Evolutionary conservation across 2,113 vertebrate species (phyloP), one percentile per base, ranked within the genome.

Genomic region (Hemicordylus capensis): DNA sequence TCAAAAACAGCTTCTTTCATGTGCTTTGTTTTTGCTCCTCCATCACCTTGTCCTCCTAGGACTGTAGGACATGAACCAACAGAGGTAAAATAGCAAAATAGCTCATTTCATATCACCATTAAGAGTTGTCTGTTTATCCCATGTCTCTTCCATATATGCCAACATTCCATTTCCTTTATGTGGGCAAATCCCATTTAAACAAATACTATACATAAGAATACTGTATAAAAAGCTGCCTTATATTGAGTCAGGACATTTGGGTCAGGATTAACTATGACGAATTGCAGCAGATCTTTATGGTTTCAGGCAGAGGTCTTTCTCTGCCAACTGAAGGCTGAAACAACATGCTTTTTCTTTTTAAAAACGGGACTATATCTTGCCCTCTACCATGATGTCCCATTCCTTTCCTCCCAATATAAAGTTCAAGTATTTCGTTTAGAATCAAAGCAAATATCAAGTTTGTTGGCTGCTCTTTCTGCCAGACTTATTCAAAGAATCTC

Each of bases 1-100:
- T 96, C 93, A 93, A 98, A 99, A 10, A 96, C 19, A 0, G 97
- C 96, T 89, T 98, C 98, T 93, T 97, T 99, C 91, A 97, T 92
- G 92, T 97, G 95, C 76, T 95, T 97, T 85, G 89, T 96, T 90
- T 95, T 96, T 58, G 89, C 73, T 44, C 69, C 91, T 82, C 88
- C 90, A 66, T 63, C 89, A 39, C 89, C 88, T 92, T 95, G 93
- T 81, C 91, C 91, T 87, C 90, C 91, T 85, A 96, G 88, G 44
- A 91, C 96, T 97, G 88, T 51, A 91, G 76, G 63, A 63, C 42
- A 72, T 72, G 42, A 3, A 72, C 14, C 12, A 17, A 37, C 11
- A 15, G 24, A 1, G 34, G 46, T 22, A 31, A 46, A 48, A 74
- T 28, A 74, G 11, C 5, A 24, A 46, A 74, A 15, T 28, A 8